These are phyloP conservation scores for Mesitornis unicolor DNA, from an alignment of 2,113 vertebrate genomes.

Conservation along the genomic window DNA sequence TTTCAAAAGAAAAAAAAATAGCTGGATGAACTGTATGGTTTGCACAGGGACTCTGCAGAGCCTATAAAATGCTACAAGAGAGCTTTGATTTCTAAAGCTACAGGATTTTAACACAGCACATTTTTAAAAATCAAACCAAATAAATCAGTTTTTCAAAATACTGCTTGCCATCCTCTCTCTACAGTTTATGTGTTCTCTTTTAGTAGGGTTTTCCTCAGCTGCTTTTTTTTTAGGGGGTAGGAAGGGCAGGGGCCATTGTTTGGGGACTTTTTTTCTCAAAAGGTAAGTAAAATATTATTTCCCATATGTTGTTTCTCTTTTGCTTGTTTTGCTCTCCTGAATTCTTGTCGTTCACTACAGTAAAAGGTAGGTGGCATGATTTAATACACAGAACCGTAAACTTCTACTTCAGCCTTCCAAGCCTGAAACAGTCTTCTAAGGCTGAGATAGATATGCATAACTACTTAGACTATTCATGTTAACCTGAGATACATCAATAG, in stretches of 20 bases:
- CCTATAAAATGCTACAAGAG: not conserved
- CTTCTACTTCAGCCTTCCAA: not conserved
- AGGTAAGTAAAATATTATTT: constrained; percentile 6
- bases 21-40: not conserved
- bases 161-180: not conserved
- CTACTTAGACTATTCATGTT: not conserved
- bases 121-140: not conserved
- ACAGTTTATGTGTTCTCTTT: not conserved
- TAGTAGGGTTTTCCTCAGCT: not conserved
- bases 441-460: not conserved
- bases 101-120: not conserved
- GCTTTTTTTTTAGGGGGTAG: not conserved
- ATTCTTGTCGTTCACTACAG: not conserved
- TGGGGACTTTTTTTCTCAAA: not conserved
- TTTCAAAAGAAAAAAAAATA: not conserved
- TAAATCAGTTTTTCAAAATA: not conserved
- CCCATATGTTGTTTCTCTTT: not conserved
- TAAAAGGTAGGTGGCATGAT: not conserved
- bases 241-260: not conserved
- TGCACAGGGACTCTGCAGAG: not conserved
- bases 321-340: not conserved
- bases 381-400: not conserved
- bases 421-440: not conserved
- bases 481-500: not conserved
- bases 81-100: not conserved